Percentiles rank a stretch among this genome's conserved stretches.
These are phyloP conservation scores for Oplegnathus fasciatus DNA, from an alignment of 2,113 vertebrate species.

Conservation along the genomic window DNA sequence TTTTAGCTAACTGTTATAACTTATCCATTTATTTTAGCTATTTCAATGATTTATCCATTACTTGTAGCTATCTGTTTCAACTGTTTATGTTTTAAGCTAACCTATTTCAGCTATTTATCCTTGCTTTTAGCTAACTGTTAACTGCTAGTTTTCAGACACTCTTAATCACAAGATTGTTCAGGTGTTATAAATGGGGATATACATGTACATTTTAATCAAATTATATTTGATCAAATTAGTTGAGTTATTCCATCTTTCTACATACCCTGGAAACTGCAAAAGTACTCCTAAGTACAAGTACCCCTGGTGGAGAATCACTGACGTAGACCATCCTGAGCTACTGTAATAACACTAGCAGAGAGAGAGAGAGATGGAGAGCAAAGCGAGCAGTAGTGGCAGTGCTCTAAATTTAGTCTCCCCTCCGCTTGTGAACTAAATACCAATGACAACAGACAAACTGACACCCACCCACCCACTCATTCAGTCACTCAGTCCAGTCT, in stretches of 20 bases:
- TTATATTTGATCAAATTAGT: background rate
- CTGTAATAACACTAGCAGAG: slow-evolving; percentile 36
- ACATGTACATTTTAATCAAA: background rate
- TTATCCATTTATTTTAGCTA: background rate
- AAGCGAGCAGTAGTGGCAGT: slow-evolving; percentile 29
- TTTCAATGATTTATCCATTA: background rate
- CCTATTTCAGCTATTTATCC: background rate
- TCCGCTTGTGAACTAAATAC: slow-evolving; percentile 89
- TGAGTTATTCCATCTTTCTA: background rate
- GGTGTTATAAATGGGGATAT: background rate
- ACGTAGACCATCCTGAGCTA: slow-evolving; percentile 28
- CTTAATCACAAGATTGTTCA: background rate
- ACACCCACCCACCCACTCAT: slow-evolving; percentile 74
- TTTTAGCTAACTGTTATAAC: background rate
- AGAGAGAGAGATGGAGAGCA: slow-evolving; percentile 36
- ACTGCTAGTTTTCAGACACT: background rate
- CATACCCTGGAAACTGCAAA: background rate
- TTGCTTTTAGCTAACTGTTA: background rate
- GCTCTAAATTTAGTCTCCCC: slow-evolving; percentile 94
- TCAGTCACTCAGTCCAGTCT: slow-evolving; percentile 5
- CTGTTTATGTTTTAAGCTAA: background rate
- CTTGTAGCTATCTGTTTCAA: background rate
- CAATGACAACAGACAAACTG: slow-evolving; percentile 87
- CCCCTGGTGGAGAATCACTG: slow-evolving; percentile 8
- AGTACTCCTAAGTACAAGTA: background rate